Evolutionary conservation across 2,113 vertebrate species (phyloP), one percentile per base, ranked within the genome.

Genomic region (Neomonachus schauinslandi): DNA sequence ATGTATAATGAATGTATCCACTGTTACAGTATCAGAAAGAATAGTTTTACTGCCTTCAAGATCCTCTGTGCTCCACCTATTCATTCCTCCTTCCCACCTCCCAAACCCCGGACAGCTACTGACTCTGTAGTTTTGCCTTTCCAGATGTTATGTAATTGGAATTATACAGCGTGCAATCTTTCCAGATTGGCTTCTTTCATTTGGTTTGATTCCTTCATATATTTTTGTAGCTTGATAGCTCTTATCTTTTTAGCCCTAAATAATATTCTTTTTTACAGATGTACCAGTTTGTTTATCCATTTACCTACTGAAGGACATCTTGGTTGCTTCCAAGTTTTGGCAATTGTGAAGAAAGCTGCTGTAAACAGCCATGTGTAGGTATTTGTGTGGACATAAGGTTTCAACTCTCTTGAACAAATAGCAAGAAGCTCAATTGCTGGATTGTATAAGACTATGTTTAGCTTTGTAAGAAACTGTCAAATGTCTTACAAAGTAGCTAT

Each of bases 401-500:
- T 95, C 67, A 83, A 8, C 65, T 91, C 9, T 91, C 55, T 67
- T 39, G 42, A 59, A 51, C 61, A 63, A 63, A 26, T 87, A 80
- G 9, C 4, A 36, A 22, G 22, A 6, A 22, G 18, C 2, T 39
- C 13, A 42, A 63, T 24, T 80, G 26, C 15, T 33, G 4, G 13
- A 21, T 26, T 46, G 57, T 59, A 24, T 63, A 82, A 76, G 81
- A 82, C 16, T 71, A 8, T 10, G 6, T 16, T 61, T 81, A 71
- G 24, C 57, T 63, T 76, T 93, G 14, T 69, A 49, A 71, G 14
- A 91, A 83, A 86, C 10, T 28, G 10, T 10, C 18, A 57, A 2
- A 72, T 59, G 1, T 57, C 51, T 95, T 71, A 31, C 31, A 69
- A 61, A 61, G 22, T 77, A 61, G 12, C 21, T 28, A 6, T 46